Evolutionary conservation across 2,113 vertebrate genomes (phyloP).

Genomic region (Antidorcas marsupialis): DNA sequence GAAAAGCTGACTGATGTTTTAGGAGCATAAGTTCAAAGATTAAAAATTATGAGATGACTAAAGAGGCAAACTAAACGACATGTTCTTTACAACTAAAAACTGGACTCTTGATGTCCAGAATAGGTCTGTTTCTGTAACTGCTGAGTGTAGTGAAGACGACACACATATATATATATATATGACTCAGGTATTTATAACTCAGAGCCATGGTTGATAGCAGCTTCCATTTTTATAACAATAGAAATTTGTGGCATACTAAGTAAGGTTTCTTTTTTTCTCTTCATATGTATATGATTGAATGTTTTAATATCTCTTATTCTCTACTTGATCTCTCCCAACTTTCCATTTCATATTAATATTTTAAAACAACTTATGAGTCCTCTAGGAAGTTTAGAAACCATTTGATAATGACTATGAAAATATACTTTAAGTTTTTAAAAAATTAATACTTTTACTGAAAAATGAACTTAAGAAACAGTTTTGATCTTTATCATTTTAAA

Average conservation of each 20-base stretch:
- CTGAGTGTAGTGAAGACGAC: neutral
- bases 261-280: neutral
- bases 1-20: slow-evolving; percentile 53
- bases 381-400: neutral
- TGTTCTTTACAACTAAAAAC: neutral
- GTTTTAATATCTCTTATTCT: neutral
- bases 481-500: slow-evolving; percentile 24
- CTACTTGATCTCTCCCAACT: neutral
- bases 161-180: accelerated
- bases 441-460: slow-evolving; percentile 1
- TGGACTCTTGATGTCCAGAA: neutral
- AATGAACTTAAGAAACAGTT: slow-evolving; percentile 11
- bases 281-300: neutral
- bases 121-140: neutral
- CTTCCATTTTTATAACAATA: neutral
- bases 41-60: neutral
- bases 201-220: neutral
- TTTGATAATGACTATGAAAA: slow-evolving; percentile 27
- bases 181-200: neutral
- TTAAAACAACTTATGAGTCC: neutral
- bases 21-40: slow-evolving; percentile 32
- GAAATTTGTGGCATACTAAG: neutral
- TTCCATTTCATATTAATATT: neutral
- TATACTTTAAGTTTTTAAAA: neutral
- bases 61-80: neutral